A percentile compares a stretch with the other conserved stretches of the same genome.
phyloP scores from a whole-genome alignment of 23 tunicate species.

The Styela clava region DNA sequence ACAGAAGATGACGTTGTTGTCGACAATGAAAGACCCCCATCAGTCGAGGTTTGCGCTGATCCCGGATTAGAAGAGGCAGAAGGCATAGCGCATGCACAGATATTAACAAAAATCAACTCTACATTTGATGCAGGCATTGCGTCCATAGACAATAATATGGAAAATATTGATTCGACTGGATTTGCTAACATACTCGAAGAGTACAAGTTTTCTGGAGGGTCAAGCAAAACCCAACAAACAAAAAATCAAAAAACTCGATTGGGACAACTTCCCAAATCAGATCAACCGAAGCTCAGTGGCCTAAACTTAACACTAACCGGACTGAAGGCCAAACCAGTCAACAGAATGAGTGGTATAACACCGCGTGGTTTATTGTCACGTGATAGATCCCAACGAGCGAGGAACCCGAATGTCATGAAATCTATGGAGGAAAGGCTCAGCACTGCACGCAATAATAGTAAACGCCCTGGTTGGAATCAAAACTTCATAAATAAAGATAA shows the following conservation, averaged over 20 bases:
- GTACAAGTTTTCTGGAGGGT: background rate
- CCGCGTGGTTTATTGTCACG: conserved; percentile 22
- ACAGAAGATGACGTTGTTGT: too few relatives aligned
- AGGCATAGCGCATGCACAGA: conserved; percentile 36
- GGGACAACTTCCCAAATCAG: background rate
- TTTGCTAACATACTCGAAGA: conserved; percentile 28
- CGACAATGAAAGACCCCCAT: background rate
- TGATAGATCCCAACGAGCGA: background rate
- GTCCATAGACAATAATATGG: background rate
- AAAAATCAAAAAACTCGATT: background rate
- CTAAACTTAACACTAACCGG: conserved; percentile 17
- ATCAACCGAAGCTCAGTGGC: background rate
- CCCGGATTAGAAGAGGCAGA: conserved; percentile 73
- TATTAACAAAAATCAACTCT: conserved; percentile 10
- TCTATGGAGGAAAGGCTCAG: conserved; percentile 77
- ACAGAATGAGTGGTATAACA: background rate
- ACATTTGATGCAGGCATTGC: conserved; percentile 1
- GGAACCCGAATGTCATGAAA: conserved; percentile 45
- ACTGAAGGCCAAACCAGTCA: conserved; percentile 15
- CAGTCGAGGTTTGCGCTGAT: conserved; percentile 31
- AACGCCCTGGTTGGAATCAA: conserved; percentile 27
- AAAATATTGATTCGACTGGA: background rate
- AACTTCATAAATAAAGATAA: background rate
- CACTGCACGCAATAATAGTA: conserved; percentile 20
- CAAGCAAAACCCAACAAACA: background rate